Conservation (phyloP, 1,140 invertebrate genomes). For the Pseudoatta argentina region DNA sequence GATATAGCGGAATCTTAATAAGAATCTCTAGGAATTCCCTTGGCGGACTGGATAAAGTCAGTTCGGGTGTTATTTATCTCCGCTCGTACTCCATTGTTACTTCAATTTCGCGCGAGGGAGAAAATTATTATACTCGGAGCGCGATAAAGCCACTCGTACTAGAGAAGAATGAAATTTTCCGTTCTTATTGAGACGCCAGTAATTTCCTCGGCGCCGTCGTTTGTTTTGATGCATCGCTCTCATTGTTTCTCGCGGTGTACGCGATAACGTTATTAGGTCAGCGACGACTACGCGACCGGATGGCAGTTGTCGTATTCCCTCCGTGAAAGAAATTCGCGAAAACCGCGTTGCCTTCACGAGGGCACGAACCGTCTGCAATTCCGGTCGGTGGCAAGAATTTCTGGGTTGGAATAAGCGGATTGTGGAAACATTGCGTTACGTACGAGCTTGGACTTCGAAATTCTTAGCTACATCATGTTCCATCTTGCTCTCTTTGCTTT, state of each 20-base stretch:
- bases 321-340: constrained; percentile 36
- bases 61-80: constrained; percentile 51
- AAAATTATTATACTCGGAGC: constrained; percentile 56
- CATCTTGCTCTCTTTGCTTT: background rate
- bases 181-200: constrained; percentile 70
- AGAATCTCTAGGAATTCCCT: constrained; percentile 42
- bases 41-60: constrained; percentile 24
- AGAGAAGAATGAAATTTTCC: constrained; percentile 53
- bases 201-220: constrained; percentile 37
- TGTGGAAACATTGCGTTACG: constrained; percentile 50
- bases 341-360: background rate
- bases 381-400: constrained; percentile 32
- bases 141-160: constrained; percentile 42
- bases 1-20: constrained; percentile 45
- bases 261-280: constrained; percentile 65
- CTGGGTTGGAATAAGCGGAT: constrained; percentile 54
- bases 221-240: constrained; percentile 31
- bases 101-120: constrained; percentile 34
- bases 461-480: constrained; percentile 29
- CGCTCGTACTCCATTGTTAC: constrained; percentile 46
- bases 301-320: background rate
- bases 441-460: constrained; percentile 46
- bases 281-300: constrained; percentile 10
- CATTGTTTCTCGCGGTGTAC: constrained; percentile 10
- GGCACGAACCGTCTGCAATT: constrained; percentile 10